These are phyloP conservation scores for Drosophila subquinaria DNA, from an alignment of 2,888 invertebrate species.

Conservation along the genomic window DNA sequence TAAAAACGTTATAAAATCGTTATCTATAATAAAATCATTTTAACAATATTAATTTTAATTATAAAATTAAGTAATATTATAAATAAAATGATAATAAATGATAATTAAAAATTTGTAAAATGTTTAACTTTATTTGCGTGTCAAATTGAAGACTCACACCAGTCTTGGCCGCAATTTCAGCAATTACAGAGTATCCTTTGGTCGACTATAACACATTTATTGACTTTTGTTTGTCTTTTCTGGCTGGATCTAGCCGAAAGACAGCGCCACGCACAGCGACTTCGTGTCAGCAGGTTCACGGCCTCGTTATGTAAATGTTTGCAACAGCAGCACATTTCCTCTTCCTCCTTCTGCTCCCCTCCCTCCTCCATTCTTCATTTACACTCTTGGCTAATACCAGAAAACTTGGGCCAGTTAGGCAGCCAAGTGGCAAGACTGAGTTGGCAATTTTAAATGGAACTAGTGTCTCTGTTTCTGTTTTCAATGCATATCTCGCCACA, in stretches of 20 bases:
- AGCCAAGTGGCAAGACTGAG: constrained; percentile 46
- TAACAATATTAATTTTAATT: too few species aligned
- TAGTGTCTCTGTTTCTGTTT: constrained; percentile 42
- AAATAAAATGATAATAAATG: too few species aligned
- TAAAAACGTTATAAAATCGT: too few species aligned
- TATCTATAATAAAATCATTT: too few species aligned
- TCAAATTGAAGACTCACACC: too few species aligned
- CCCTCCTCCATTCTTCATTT: too few species aligned
- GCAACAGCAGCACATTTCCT: constrained; percentile 25
- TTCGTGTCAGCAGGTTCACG: constrained; percentile 55
- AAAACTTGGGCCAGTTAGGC: constrained; percentile 32
- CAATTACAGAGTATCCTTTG: constrained; percentile 6
- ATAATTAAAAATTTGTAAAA: too few species aligned
- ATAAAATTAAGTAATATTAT: too few species aligned
- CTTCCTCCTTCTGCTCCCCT: not conserved
- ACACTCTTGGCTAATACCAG: not conserved
- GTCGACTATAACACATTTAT: not conserved
- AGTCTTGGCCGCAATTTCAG: not conserved
- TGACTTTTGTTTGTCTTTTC: constrained; percentile 21
- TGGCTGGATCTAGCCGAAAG: constrained; percentile 16
- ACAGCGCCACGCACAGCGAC: constrained; percentile 16
- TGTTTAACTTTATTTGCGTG: too few species aligned
- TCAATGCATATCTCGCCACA: constrained; percentile 35
- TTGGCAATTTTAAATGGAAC: constrained; percentile 63
- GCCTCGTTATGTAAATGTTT: constrained; percentile 67